Evolutionary conservation across 2,888 invertebrate species (phyloP).

Genomic region (Lycaena phlaeas): DNA sequence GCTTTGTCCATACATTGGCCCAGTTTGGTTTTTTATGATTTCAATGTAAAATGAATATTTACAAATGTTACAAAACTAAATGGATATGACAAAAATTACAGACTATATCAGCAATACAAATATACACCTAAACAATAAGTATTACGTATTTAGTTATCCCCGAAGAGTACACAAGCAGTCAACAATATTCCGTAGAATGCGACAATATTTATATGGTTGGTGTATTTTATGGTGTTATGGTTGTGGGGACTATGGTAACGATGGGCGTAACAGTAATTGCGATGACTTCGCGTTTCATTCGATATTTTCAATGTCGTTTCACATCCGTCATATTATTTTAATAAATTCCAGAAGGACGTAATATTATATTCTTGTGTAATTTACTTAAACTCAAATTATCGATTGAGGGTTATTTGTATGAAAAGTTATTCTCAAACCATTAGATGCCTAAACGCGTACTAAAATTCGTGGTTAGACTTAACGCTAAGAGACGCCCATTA

Average conservation of each 20-base stretch:
- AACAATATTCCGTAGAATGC: constrained; percentile 20
- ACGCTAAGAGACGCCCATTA: too few relatives aligned
- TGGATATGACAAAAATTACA: neutral
- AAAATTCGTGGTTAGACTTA: too few relatives aligned
- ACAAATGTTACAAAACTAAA: neutral
- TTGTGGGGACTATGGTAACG: constrained; percentile 46
- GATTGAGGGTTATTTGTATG: too few relatives aligned
- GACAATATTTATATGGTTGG: constrained; percentile 33
- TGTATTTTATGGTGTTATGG: constrained; percentile 37
- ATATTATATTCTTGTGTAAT: too few relatives aligned
- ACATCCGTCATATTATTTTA: constrained; percentile 1
- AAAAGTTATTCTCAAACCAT: too few relatives aligned
- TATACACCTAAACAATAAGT: constrained; percentile 1
- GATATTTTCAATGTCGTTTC: constrained; percentile 13
- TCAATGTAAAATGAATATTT: neutral
- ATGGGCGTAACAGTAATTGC: constrained; percentile 23
- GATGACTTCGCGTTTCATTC: constrained; percentile 15
- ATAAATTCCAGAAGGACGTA: too few relatives aligned
- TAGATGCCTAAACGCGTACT: too few relatives aligned
- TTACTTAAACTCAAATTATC: too few relatives aligned
- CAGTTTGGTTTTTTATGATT: constrained; percentile 50
- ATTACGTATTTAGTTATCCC: neutral
- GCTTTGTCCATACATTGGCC: constrained; percentile 77
- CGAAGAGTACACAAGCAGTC: constrained; percentile 17
- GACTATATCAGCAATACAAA: neutral